Base-by-base conservation (phyloP, 2,888 invertebrate genomes). In the Augochlorella aurata region DNA sequence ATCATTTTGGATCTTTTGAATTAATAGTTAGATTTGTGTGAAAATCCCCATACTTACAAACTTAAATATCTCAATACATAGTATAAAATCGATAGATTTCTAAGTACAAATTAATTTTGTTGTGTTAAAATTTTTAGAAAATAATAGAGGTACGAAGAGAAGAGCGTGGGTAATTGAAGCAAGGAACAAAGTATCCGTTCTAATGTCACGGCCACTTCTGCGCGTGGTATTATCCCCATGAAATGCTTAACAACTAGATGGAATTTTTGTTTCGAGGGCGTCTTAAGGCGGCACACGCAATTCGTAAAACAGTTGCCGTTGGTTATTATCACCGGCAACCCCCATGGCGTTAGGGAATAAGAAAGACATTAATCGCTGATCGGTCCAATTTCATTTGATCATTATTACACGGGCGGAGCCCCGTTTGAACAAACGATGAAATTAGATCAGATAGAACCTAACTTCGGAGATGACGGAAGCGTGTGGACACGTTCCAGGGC, bases 401-500 rank as follows among this genome's bases (percentile, higher is more conserved):
- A 82, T 88, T 87, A 87, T 88, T 83, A 78, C 82, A 77, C 85
- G 85, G 88, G 88, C 75, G 88, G 83, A 84, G 88, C 58, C 71
- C 74, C 73, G 78, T 77, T 81, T 82, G 82, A 80, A 74, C 87
- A 83, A 87, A 87, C 85, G 76, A 80, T 85, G 82, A 73, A 88
- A 88, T 88, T 88, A 82, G 83, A 83, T 83, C 81, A 71, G 72
- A 69, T 79, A 78, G 71, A 66, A 85, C 85, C 76, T 82, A 83
- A 84, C 68, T 85, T 81, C 70, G 80, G 71, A 68, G 71, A 74
- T 85, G 82, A 86, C 85, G 74, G 70, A 86, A 77, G 63, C 79
- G 71, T 77, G 52, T 61, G 71, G 78, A 52, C 68, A 61, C 70
- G 77, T 77, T 79, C 73, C 81, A 72, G 74, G 72, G 52, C 54